Evolutionary conservation across 1,140 invertebrate genomes (phyloP), one percentile per base, ranked within the genome.

Genomic region (Pomacea maculata): DNA sequence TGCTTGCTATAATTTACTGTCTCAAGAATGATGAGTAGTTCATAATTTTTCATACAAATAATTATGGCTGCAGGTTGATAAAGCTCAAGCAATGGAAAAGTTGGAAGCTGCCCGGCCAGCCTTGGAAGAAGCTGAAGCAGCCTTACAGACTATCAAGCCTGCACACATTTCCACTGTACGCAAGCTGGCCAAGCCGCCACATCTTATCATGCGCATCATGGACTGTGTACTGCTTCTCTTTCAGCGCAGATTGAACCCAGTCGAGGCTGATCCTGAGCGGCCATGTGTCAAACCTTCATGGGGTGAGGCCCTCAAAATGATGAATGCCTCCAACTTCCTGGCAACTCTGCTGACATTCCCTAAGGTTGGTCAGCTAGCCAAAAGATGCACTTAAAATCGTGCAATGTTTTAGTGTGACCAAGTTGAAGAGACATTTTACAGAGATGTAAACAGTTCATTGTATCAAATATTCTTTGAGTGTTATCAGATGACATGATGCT

Each of bases 131-230:
- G 97, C 97, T 3, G 97, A 99, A 92, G 94, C 95, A 67, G 97
- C 98, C 10, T 92, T 99, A 29, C 86, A 89, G 87, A 99, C 97
- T 0, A 99, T 99, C 79, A 98, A 98, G 91, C 97, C 97, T 80
- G 96, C 97, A 8, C 97, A 99, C 88, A 99, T 99, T 86, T 83
- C 91, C 52, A 92, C 91, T 88, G 97, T 99, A 0, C 93, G 97
- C 84, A 99, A 99, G 92, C 91, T 99, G 73, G 97, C 97, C 21
- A 93, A 97, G 86, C 97, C 98, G 9, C 98, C 98, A 14, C 97
- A 98, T 92, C 92, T 99, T 0, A 99, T 99, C 85, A 99, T 99
- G 97, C 93, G 97, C 84, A 98, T 99, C 83, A 99, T 99, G 97
- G 98, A 99, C 88, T 97, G 96, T 88, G 97, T 98, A 1, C 90